A percentile compares a stretch with the other conserved stretches of the same genome.
phyloP scores from a whole-genome alignment of 2,113 vertebrate genomes.

The Xenopus borealis region DNA sequence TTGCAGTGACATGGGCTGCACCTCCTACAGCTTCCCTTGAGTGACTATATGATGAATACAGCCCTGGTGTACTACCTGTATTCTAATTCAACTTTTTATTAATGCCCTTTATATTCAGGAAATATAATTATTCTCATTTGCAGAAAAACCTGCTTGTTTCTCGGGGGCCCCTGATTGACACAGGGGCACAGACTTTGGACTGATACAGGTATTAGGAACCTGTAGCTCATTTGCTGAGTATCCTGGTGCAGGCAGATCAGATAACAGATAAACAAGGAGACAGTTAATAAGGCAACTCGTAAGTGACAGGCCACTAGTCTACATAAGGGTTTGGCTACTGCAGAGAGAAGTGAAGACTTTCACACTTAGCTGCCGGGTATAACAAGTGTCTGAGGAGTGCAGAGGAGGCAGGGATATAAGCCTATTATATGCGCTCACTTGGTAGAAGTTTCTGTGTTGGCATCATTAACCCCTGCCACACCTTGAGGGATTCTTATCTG shows the following conservation, averaged over 20 bases:
- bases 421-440: background rate
- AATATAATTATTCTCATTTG: too few species aligned
- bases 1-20: too few species aligned
- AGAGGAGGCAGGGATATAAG: background rate
- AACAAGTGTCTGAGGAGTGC: slow-evolving; percentile 37
- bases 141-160: too few species aligned
- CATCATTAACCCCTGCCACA: too few species aligned
- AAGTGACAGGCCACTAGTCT: slow-evolving; percentile 31
- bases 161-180: too few species aligned
- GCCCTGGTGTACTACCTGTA: too few species aligned
- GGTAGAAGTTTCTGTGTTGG: too few species aligned
- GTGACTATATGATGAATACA: too few species aligned
- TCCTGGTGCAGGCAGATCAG: slow-evolving; percentile 16
- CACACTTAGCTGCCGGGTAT: slow-evolving; percentile 37
- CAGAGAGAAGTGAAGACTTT: slow-evolving; percentile 35
- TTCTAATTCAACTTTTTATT: too few species aligned
- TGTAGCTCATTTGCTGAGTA: slow-evolving; percentile 9
- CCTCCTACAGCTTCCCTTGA: too few species aligned
- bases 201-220: slow-evolving; percentile 14
- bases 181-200: background rate
- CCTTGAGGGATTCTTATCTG: too few species aligned
- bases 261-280: slow-evolving; percentile 36
- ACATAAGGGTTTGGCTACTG: slow-evolving; percentile 42
- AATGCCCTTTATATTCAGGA: too few species aligned
- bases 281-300: slow-evolving; percentile 36